Conservation (phyloP, 2,888 invertebrate species). For the Arge pagana region DNA sequence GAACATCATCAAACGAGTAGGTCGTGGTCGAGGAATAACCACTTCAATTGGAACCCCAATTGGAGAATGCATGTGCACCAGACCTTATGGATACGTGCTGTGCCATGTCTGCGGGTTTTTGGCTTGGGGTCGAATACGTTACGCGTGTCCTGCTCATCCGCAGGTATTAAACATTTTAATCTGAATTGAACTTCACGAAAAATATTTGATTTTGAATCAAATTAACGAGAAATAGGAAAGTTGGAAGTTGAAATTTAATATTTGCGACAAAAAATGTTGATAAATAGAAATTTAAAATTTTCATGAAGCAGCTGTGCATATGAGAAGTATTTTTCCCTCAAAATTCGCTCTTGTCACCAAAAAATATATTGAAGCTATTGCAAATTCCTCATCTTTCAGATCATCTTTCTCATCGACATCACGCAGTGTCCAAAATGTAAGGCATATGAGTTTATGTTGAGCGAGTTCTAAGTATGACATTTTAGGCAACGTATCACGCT, state of each 20-base stretch:
- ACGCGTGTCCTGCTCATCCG: constrained; percentile 36
- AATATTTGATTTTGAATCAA: no score
- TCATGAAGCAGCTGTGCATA: background rate
- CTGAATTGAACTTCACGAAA: no score
- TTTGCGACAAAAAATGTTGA: no score
- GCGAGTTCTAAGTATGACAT: constrained; percentile 29
- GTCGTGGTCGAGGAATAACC: constrained; percentile 23
- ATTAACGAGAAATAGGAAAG: no score
- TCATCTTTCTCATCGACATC: constrained; percentile 61
- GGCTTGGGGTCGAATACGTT: constrained; percentile 35
- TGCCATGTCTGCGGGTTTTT: constrained; percentile 39
- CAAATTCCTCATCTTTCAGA: constrained; percentile 50
- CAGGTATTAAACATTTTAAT: no score
- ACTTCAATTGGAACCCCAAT: background rate
- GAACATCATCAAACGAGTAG: background rate
- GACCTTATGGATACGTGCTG: constrained; percentile 32
- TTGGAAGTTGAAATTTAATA: no score
- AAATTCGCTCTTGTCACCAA: background rate
- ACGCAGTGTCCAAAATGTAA: constrained; percentile 60
- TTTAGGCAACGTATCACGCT: no score
- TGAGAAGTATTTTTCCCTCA: background rate
- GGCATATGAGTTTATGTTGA: constrained; percentile 34
- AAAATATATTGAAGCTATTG: background rate
- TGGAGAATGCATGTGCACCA: constrained; percentile 34
- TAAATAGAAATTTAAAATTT: background rate